Conservation (phyloP, 2,797 vertebrate species). For the Ara ararauna region DNA sequence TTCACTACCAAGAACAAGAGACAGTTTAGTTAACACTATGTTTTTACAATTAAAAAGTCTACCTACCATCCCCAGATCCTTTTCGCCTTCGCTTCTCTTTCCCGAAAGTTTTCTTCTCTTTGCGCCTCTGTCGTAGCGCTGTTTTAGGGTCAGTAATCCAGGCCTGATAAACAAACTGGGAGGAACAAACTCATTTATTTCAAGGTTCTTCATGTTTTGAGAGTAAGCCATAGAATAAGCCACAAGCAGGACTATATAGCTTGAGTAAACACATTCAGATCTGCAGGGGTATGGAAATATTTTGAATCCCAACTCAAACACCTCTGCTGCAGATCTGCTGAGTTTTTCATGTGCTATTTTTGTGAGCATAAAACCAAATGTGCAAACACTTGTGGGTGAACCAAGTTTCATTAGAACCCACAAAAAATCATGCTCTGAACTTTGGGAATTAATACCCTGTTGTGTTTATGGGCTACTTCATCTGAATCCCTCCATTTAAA, state of each 20-base stretch:
- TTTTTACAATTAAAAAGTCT: neutral
- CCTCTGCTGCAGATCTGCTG: neutral
- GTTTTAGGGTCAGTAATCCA: slow-evolving; percentile 98
- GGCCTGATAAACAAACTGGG: slow-evolving; percentile 95
- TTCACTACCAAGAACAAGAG: neutral
- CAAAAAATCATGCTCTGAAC: slow-evolving; percentile 1
- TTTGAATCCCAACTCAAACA: slow-evolving; percentile 38
- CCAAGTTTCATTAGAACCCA: slow-evolving; percentile 17
- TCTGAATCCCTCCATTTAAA: neutral
- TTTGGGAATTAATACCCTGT: slow-evolving; percentile 2
- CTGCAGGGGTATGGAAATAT: slow-evolving; percentile 12
- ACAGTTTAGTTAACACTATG: neutral
- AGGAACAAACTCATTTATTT: slow-evolving; percentile 59
- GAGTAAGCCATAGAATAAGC: slow-evolving; percentile 31
- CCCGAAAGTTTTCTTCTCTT: slow-evolving; percentile 87
- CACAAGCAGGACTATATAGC: neutral
- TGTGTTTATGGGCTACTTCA: neutral
- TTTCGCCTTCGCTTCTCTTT: slow-evolving; percentile 80
- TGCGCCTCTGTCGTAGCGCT: slow-evolving; percentile 87
- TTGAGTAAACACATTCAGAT: slow-evolving; percentile 18
- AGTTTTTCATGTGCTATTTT: slow-evolving; percentile 46
- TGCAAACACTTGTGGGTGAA: slow-evolving; percentile 27
- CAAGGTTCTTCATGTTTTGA: slow-evolving; percentile 9
- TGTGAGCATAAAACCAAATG: slow-evolving; percentile 37
- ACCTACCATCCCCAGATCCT: slow-evolving; percentile 76